These are phyloP conservation scores for Sylvia atricapilla DNA, from an alignment of 2,113 vertebrate genomes.

Conservation along the genomic window DNA sequence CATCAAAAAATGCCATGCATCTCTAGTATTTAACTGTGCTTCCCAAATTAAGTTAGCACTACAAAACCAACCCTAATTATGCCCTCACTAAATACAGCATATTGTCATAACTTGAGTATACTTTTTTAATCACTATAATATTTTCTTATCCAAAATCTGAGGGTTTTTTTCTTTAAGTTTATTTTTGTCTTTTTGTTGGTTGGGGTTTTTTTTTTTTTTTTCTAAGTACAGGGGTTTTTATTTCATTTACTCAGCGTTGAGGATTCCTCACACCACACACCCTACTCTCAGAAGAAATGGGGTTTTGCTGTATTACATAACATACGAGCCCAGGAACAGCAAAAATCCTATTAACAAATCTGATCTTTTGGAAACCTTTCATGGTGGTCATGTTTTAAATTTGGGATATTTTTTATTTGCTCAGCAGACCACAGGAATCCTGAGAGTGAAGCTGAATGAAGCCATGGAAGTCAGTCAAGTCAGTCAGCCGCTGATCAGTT, in stretches of 20 bases:
- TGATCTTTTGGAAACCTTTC: constrained; percentile 45
- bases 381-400: constrained; percentile 56
- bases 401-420: constrained; percentile 58
- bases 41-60: background rate
- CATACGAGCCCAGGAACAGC: background rate
- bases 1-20: background rate
- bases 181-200: background rate
- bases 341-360: constrained; percentile 14
- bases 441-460: constrained; percentile 44
- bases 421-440: constrained; percentile 45
- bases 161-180: background rate
- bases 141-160: background rate
- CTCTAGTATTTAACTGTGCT: background rate
- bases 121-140: background rate
- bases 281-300: background rate
- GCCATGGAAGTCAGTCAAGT: constrained; percentile 40
- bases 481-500: background rate
- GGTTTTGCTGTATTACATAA: constrained; percentile 25
- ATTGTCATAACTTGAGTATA: background rate
- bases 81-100: background rate
- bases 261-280: background rate
- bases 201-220: background rate
- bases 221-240: background rate
- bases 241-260: background rate
- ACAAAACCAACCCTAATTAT: background rate